Conservation (phyloP, 2,888 invertebrate species). For the Heliconius aoede region DNA sequence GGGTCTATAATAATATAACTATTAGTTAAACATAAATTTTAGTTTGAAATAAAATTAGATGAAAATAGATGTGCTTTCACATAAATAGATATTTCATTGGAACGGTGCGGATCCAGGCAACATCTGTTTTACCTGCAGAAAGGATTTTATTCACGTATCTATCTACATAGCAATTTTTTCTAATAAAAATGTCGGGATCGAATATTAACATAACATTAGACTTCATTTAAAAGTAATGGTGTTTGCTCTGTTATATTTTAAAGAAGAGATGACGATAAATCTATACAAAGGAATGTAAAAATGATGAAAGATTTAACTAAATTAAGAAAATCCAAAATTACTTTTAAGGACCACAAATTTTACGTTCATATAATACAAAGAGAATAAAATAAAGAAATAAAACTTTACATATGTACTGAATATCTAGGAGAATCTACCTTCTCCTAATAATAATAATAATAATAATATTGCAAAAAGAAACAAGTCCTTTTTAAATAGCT, state of each 20-base stretch:
- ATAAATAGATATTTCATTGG: slow-evolving; percentile 34
- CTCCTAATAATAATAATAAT: not conserved
- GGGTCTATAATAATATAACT: not conserved
- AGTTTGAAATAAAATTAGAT: slow-evolving; percentile 13
- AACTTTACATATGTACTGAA: no score
- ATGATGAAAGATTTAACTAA: not conserved
- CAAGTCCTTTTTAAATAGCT: not conserved
- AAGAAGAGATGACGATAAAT: not conserved
- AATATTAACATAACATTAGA: slow-evolving; percentile 41
- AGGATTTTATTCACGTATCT: slow-evolving; percentile 45
- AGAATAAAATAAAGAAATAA: no score
- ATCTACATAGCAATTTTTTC: slow-evolving; percentile 33
- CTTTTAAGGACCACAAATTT: not conserved
- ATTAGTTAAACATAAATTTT: not conserved
- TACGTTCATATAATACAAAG: no score
- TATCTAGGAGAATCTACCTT: no score
- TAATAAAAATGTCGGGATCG: slow-evolving; percentile 34
- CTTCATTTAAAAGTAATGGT: slow-evolving; percentile 30
- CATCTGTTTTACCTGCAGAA: slow-evolving; percentile 47
- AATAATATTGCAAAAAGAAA: not conserved
- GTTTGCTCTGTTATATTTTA: slow-evolving; percentile 2
- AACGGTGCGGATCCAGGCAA: slow-evolving; percentile 44
- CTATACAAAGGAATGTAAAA: not conserved
- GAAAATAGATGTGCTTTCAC: slow-evolving; percentile 13
- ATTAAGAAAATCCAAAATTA: not conserved